phyloP scores from a whole-genome alignment of 2,888 invertebrate species.

The Drymonia ruficornis region DNA sequence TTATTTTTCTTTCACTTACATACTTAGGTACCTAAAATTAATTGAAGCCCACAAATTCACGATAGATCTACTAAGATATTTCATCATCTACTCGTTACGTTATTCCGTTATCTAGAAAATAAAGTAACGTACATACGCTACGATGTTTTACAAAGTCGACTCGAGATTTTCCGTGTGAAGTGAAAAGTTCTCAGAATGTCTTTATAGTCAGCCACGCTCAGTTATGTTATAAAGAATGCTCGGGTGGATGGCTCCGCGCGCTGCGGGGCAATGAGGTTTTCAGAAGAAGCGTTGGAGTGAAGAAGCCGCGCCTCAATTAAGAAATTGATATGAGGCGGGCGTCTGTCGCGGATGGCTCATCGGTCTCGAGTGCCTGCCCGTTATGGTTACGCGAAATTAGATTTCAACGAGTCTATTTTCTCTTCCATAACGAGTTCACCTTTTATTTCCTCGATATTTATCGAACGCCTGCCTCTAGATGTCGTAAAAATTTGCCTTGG shows the following conservation, averaged over 20 bases:
- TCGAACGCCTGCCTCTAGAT: slow-evolving; percentile 50
- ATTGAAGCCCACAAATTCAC: background rate
- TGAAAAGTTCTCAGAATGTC: slow-evolving; percentile 37
- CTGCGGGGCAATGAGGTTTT: slow-evolving; percentile 51
- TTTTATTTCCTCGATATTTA: slow-evolving; percentile 72
- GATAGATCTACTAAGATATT: too few species aligned
- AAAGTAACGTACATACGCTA: too few species aligned
- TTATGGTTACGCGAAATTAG: slow-evolving; percentile 84
- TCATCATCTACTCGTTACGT: too few species aligned
- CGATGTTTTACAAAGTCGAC: background rate
- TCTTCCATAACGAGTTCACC: slow-evolving; percentile 62
- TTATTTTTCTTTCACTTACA: too few species aligned
- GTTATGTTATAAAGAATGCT: slow-evolving; percentile 41
- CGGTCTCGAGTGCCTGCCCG: slow-evolving; percentile 76
- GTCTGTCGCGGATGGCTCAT: slow-evolving; percentile 82
- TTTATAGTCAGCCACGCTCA: slow-evolving; percentile 33
- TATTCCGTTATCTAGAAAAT: too few species aligned
- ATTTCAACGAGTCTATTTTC: slow-evolving; percentile 83
- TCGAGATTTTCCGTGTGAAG: slow-evolving; percentile 15
- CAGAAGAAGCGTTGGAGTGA: slow-evolving; percentile 60
- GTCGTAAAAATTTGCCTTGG: slow-evolving; percentile 16
- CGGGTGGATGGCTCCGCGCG: slow-evolving; percentile 32
- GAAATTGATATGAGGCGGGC: slow-evolving; percentile 79
- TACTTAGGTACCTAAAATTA: too few species aligned
- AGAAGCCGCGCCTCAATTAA: slow-evolving; percentile 74